Evolutionary conservation across 1,140 invertebrate species (phyloP).

Genomic region (Tenebrio molitor): DNA sequence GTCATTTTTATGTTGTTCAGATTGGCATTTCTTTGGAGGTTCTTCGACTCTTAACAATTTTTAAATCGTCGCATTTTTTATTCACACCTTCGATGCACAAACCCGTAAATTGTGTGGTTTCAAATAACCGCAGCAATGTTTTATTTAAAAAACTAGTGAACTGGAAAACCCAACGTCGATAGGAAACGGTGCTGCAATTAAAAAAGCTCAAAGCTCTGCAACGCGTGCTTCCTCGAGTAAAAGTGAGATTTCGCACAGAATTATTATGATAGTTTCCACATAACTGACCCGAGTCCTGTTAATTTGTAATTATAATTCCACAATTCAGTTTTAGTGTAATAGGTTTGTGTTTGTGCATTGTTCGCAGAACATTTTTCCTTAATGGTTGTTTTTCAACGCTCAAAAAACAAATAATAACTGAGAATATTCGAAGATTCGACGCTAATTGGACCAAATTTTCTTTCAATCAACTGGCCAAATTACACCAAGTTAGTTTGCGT

Average conservation of each 20-base stretch:
- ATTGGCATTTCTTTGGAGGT: too few species aligned
- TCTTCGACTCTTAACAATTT: neutral
- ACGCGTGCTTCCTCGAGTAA: neutral
- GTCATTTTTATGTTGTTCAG: too few species aligned
- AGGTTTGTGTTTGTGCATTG: neutral
- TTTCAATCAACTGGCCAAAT: too few species aligned
- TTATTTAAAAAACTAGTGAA: slow-evolving; percentile 19
- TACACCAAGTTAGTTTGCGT: too few species aligned
- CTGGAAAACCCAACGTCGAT: slow-evolving; percentile 13
- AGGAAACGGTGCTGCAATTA: slow-evolving; percentile 7
- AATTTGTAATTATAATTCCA: slow-evolving; percentile 6
- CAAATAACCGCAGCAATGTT: slow-evolving; percentile 16
- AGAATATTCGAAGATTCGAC: too few species aligned
- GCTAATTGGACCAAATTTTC: too few species aligned
- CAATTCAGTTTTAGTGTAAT: slow-evolving; percentile 5
- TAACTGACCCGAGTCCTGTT: slow-evolving; percentile 16
- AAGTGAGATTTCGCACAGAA: slow-evolving; percentile 13
- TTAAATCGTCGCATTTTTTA: slow-evolving; percentile 2
- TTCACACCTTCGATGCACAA: neutral
- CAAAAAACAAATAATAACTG: neutral
- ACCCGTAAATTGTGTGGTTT: slow-evolving; percentile 30
- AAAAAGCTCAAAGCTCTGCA: slow-evolving; percentile 16
- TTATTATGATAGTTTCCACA: neutral
- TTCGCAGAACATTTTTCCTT: slow-evolving; percentile 8
- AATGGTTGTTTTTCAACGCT: slow-evolving; percentile 11